A percentile compares a stretch with the other conserved stretches of the same genome.
phyloP scores from a whole-genome alignment of 2,888 invertebrate genomes.

The Leptopterna dolabrata region DNA sequence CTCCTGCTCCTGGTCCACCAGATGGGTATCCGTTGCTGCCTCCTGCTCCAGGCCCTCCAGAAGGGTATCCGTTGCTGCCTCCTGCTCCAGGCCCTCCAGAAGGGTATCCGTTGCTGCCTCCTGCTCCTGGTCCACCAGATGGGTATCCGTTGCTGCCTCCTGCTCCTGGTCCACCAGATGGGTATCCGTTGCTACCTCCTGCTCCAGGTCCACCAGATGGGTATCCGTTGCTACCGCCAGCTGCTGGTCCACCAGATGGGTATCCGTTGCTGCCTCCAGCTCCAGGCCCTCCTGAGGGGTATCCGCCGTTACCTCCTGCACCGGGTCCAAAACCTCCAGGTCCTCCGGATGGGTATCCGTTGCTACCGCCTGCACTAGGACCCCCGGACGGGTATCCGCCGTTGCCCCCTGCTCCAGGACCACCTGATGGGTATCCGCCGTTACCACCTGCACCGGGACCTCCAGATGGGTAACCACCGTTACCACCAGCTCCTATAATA shows the following conservation, averaged over 20 bases:
- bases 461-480: constrained; percentile 22
- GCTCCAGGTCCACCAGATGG: constrained; percentile 38
- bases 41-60: constrained; percentile 13
- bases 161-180: constrained; percentile 31
- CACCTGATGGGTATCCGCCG: constrained; percentile 13
- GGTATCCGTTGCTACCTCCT: constrained; percentile 39
- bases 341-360: constrained; percentile 27
- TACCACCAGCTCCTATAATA: neutral
- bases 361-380: neutral
- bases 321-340: constrained; percentile 30
- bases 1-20: constrained; percentile 32
- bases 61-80: constrained; percentile 28
- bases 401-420: neutral
- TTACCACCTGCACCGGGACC: neutral
- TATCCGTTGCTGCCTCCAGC: constrained; percentile 20
- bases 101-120: neutral
- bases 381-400: constrained; percentile 9
- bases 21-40: constrained; percentile 35
- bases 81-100: constrained; percentile 27
- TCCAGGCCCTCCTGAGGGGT: constrained; percentile 47
- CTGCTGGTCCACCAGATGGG: constrained; percentile 39
- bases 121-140: constrained; percentile 44
- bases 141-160: constrained; percentile 42
- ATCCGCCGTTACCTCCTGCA: constrained; percentile 34
- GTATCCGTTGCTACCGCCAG: constrained; percentile 20